phyloP scores from a whole-genome alignment of 1,140 invertebrate genomes.

The Pinna nobilis region DNA sequence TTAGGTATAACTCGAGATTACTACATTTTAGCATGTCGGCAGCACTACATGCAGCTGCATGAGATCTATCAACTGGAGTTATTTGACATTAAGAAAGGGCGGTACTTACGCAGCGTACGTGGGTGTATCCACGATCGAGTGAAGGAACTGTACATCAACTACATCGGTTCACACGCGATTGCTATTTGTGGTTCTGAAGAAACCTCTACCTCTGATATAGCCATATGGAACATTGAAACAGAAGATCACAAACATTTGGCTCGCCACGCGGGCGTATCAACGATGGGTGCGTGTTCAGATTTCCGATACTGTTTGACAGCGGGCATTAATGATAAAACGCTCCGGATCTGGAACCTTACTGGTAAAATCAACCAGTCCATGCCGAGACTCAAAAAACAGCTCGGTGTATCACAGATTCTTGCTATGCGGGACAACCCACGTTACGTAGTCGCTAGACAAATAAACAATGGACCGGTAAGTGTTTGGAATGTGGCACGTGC shows the following conservation, averaged over 20 bases:
- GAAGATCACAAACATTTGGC: conserved; percentile 74
- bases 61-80: conserved; percentile 69
- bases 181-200: conserved; percentile 58
- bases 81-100: conserved; percentile 65
- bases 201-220: conserved; percentile 66
- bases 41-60: conserved; percentile 64
- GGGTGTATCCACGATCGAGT: conserved; percentile 68
- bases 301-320: conserved; percentile 68
- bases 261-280: conserved; percentile 62
- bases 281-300: conserved; percentile 63
- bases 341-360: conserved; percentile 71
- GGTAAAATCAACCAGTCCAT: conserved; percentile 62
- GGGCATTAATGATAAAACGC: conserved; percentile 57
- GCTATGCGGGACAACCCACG: conserved; percentile 67
- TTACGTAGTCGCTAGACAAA: conserved; percentile 67
- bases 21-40: conserved; percentile 65
- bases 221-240: conserved; percentile 73
- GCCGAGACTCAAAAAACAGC: conserved; percentile 62
- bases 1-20: conserved; percentile 68
- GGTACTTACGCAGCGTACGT: conserved; percentile 65
- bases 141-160: conserved; percentile 60
- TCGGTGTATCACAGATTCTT: conserved; percentile 64
- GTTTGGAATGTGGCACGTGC: conserved; percentile 71
- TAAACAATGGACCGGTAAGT: conserved; percentile 68
- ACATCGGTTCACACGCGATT: conserved; percentile 67